Evolutionary conservation across 2,888 invertebrate species (phyloP).

Genomic region (Agriopis marginaria): DNA sequence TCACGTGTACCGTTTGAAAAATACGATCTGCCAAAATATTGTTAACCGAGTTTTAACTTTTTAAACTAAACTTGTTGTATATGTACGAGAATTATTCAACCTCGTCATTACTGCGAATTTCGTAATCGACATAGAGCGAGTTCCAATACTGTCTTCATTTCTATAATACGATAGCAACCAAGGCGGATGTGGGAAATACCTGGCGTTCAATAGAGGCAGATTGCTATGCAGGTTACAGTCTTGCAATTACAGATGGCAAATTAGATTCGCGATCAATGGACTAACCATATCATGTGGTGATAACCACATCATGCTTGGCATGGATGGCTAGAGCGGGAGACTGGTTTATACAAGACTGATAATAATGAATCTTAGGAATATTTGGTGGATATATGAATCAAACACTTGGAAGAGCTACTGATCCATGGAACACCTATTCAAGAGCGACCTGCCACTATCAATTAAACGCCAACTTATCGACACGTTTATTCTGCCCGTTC

Average conservation of each 20-base stretch:
- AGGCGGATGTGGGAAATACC: constrained; percentile 59
- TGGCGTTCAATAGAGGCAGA: constrained; percentile 27
- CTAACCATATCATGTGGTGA: not conserved
- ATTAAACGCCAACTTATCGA: no score
- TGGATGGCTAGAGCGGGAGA: constrained; percentile 1
- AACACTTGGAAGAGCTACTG: no score
- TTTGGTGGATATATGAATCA: no score
- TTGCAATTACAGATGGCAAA: constrained; percentile 21
- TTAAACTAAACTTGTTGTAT: no score
- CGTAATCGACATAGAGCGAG: not conserved
- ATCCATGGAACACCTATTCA: no score
- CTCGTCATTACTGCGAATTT: not conserved
- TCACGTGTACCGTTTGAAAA: no score
- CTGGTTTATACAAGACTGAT: not conserved
- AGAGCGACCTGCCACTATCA: no score
- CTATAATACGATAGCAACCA: constrained; percentile 21
- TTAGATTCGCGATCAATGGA: constrained; percentile 20
- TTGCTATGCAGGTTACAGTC: constrained; percentile 25
- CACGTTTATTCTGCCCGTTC: no score
- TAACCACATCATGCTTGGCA: constrained; percentile 6
- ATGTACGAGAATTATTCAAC: no score
- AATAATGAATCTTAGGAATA: not conserved
- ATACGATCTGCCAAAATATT: no score
- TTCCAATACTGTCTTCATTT: constrained; percentile 13
- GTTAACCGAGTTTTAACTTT: no score